Base-by-base conservation (phyloP, 2,113 vertebrate species). In the Henicopernis longicauda region DNA sequence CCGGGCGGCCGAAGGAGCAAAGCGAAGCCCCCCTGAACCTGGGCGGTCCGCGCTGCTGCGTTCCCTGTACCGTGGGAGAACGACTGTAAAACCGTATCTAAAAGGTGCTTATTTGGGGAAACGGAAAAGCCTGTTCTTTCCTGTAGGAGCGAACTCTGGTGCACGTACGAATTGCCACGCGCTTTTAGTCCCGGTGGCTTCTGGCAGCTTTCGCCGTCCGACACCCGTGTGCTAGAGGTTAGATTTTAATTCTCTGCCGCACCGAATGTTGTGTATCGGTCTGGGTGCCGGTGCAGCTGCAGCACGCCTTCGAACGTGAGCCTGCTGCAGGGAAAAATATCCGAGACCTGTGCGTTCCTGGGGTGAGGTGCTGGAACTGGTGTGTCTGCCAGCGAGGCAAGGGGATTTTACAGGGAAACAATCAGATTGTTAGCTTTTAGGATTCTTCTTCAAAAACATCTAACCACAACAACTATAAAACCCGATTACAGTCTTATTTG, bases 361-460 rank as follows among this genome's bases (percentile, higher is more conserved):
- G 3, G 57, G 58, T 90, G 94, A 73, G 94, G 92, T 95, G 94
- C 87, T 73, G 83, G 73, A 49, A 80, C 65, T 90, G 93, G 94
- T 58, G n/a, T 73, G 86, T 92, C 89, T 93, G 47, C 78, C 65
- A 38, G 47, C 77, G 76, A 86, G 81, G 84, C 50, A 78, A 91
- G 49, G 78, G 62, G 90, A 86, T 91, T 82, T 83, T 88, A 90
- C 17, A 89, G 76, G 86, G 76, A 89, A 95, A 87, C n/a, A 3
- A 15, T 65, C 82, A 91, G 69, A 57, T 94, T 61, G 95, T 77
- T 17, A 19, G 31, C 31, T 89, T 87, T 72, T 25, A 26, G 74
- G 77, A 36, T 94, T 87, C 82, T 65, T 88, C 96, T 79, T 92
- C 84, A 69, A 94, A 96, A 40, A 96, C 70, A n/a, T 15, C 22